Base-by-base conservation (phyloP, 2,113 vertebrate species). In the Mellivora capensis region DNA sequence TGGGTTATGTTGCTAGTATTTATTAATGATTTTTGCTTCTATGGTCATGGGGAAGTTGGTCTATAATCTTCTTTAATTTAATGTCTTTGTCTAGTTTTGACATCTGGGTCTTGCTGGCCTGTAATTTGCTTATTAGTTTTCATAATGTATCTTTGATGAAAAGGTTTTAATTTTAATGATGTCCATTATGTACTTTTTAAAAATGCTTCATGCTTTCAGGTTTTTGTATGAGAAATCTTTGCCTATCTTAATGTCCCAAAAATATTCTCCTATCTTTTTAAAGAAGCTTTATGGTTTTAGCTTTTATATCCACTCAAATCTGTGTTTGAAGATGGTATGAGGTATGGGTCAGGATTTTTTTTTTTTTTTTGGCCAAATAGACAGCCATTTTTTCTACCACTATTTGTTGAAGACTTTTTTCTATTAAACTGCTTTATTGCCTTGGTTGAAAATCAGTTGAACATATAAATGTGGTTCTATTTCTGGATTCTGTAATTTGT, bases 171-270 rank as follows among this genome's bases (percentile, higher is more conserved):
- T 81, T 91, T 76, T 96, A 47, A 84, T 34, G 42, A 80, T 81
- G 2, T 39, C 9, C 13, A 20, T 74, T 87, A 27, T 52, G 25
- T 54, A 27, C 49, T 81, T 39, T 87, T 18, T 42, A 80, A n/a
- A n/a, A n/a, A 86, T 95, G 31, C 20, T 89, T 81, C 62, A 12
- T 74, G 4, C 10, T 74, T 87, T 61, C 72, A 92, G 76, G 10
- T 96, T 61, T 88, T n/a, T 71, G 29, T 93, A 37, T 88, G 62
- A 83, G 39, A 96, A 94, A 71, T 64, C 13, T 67, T 83, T 81
- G 8, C 29, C 6, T 57, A 8, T 62, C 1, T 79, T 37, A 61
- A 14, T 52, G 27, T 87, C 34, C 59, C 47, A 21, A 69, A 84
- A n/a, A 57, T 39, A 69, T n/a, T 74, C 52, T 20, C 31, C 8